phyloP scores from a whole-genome alignment of 1,140 invertebrate genomes.

The Apocrypta bakeri region DNA sequence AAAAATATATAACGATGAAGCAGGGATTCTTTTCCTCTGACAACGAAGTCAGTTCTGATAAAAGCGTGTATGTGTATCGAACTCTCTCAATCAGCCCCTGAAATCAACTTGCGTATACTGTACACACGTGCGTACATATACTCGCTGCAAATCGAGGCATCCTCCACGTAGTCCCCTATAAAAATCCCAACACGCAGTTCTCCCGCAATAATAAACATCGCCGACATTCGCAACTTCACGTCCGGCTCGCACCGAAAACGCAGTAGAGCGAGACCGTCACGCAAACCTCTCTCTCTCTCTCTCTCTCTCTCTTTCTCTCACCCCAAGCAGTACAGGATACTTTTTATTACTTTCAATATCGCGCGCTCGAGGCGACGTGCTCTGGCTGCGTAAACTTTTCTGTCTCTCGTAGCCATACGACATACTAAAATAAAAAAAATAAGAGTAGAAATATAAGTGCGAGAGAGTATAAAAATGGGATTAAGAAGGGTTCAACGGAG shows the following conservation, averaged over 20 bases:
- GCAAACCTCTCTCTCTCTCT: neutral
- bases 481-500: neutral
- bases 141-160: neutral
- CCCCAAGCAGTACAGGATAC: constrained; percentile 19
- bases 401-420: neutral
- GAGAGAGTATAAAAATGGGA: neutral
- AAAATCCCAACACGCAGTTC: neutral
- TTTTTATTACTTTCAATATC: constrained; percentile 42
- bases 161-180: neutral
- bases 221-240: neutral
- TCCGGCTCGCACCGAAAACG: neutral
- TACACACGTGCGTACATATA: no score
- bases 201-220: constrained; percentile 3
- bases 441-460: neutral
- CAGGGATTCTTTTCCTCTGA: no score
- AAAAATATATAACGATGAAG: no score
- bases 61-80: no score
- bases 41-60: no score
- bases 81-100: neutral
- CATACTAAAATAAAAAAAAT: neutral
- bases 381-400: neutral
- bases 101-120: neutral
- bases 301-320: neutral
- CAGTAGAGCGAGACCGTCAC: constrained; percentile 13
- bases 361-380: neutral